Evolutionary conservation across 2,113 vertebrate species (phyloP).

Genomic region (Anguilla rostrata): DNA sequence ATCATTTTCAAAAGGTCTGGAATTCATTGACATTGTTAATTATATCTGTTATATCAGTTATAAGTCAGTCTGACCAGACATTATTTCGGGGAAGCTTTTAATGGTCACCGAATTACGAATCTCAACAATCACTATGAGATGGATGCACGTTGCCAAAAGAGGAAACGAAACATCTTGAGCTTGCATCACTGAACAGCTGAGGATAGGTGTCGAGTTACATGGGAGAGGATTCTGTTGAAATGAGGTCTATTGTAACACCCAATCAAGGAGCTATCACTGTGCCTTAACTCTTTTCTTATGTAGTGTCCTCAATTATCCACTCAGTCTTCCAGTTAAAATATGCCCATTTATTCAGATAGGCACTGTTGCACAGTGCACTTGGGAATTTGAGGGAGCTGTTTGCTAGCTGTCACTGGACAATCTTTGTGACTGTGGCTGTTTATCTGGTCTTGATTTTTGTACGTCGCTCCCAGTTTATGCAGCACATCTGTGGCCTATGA

Average conservation of each 20-base stretch:
- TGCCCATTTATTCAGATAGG: neutral
- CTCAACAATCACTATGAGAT: neutral
- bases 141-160: neutral
- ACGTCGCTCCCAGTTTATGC: neutral
- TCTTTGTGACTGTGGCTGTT: neutral
- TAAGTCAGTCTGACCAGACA: neutral
- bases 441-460: neutral
- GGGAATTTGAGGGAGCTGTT: neutral
- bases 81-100: conserved; percentile 1
- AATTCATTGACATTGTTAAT: conserved; percentile 23
- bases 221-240: neutral
- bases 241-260: neutral
- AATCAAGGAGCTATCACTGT: too few relatives aligned
- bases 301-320: neutral
- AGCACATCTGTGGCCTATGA: neutral
- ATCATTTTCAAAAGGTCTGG: conserved; percentile 22
- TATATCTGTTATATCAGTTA: neutral
- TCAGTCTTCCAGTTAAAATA: neutral
- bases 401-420: neutral
- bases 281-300: neutral
- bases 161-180: neutral
- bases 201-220: neutral
- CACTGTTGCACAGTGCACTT: neutral
- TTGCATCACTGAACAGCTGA: neutral
- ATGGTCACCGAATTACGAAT: neutral